These are phyloP conservation scores for Nannoperca obscura DNA, from an alignment of 2,797 vertebrate species.

Conservation along the genomic window DNA sequence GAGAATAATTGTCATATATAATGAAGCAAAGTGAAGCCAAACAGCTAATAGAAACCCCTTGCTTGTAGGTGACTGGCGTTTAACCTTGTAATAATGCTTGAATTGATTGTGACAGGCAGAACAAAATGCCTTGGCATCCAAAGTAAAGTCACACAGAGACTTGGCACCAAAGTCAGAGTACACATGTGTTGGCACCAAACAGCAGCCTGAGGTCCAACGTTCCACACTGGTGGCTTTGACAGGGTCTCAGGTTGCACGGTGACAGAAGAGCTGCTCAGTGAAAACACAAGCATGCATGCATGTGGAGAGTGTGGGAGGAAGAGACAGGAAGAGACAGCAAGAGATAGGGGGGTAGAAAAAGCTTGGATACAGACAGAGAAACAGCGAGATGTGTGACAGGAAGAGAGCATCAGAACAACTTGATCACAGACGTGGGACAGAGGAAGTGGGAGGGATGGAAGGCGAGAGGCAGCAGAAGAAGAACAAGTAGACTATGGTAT, in stretches of 20 bases:
- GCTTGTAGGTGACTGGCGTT: constrained; percentile 45
- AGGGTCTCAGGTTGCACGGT: constrained; percentile 51
- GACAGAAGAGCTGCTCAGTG: constrained; percentile 55
- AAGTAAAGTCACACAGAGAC: constrained; percentile 52
- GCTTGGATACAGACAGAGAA: constrained; percentile 31
- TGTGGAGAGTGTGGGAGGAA: constrained; percentile 39
- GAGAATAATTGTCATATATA: constrained; percentile 2
- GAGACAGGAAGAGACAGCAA: constrained; percentile 20
- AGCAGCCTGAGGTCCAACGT: constrained; percentile 48
- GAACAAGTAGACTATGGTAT: neutral
- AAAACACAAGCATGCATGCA: constrained; percentile 35
- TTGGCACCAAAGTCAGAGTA: constrained; percentile 58
- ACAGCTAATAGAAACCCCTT: constrained; percentile 19
- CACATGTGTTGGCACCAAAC: constrained; percentile 63
- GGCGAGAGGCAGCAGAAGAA: neutral
- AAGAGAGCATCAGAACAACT: constrained; percentile 37
- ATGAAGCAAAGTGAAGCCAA: constrained; percentile 7
- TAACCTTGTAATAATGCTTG: constrained; percentile 52
- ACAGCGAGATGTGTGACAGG: constrained; percentile 28
- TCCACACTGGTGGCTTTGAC: constrained; percentile 52
- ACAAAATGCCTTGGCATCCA: constrained; percentile 66
- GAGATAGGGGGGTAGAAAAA: constrained; percentile 1
- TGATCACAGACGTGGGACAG: constrained; percentile 21
- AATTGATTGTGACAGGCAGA: constrained; percentile 54
- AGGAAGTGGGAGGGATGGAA: constrained; percentile 40